Percentiles rank a stretch among this genome's conserved stretches.
Evolutionary conservation across 1,140 invertebrate genomes (phyloP).

Genomic region (Oncopodura yosiiana): DNA sequence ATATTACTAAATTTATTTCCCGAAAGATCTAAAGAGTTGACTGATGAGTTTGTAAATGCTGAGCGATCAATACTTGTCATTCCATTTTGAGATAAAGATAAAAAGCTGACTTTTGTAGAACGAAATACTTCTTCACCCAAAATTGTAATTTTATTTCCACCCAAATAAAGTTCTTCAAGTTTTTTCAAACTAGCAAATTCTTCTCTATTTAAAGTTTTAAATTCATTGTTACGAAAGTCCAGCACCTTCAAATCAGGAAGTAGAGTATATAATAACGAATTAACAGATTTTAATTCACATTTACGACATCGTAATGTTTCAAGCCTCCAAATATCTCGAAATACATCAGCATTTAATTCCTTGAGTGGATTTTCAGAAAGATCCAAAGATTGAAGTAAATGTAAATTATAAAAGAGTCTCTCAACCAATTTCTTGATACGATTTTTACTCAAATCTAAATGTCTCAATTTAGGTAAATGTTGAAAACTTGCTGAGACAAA

Average conservation of each 20-base stretch:
- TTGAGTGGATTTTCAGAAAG: slow-evolving; percentile 60
- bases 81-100: slow-evolving; percentile 57
- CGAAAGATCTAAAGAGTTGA: slow-evolving; percentile 45
- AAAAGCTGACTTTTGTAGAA: slow-evolving; percentile 43
- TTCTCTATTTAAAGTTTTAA: slow-evolving; percentile 63
- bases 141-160: slow-evolving; percentile 56
- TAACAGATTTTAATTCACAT: slow-evolving; percentile 59
- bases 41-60: slow-evolving; percentile 48
- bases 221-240: slow-evolving; percentile 64
- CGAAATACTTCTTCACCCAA: slow-evolving; percentile 62
- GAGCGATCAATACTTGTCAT: slow-evolving; percentile 47
- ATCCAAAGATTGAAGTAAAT: slow-evolving; percentile 56
- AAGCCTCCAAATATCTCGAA: slow-evolving; percentile 58
- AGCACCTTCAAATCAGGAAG: slow-evolving; percentile 53
- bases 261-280: slow-evolving; percentile 63
- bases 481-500: slow-evolving; percentile 60
- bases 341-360: slow-evolving; percentile 62
- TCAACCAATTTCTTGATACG: slow-evolving; percentile 56
- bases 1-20: slow-evolving; percentile 35
- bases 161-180: slow-evolving; percentile 55
- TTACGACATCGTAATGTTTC: slow-evolving; percentile 55
- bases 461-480: slow-evolving; percentile 51
- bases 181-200: slow-evolving; percentile 55
- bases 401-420: slow-evolving; percentile 55
- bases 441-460: slow-evolving; percentile 60